Conservation (phyloP, 2,113 vertebrate genomes). For the Pleuronectes platessa region DNA sequence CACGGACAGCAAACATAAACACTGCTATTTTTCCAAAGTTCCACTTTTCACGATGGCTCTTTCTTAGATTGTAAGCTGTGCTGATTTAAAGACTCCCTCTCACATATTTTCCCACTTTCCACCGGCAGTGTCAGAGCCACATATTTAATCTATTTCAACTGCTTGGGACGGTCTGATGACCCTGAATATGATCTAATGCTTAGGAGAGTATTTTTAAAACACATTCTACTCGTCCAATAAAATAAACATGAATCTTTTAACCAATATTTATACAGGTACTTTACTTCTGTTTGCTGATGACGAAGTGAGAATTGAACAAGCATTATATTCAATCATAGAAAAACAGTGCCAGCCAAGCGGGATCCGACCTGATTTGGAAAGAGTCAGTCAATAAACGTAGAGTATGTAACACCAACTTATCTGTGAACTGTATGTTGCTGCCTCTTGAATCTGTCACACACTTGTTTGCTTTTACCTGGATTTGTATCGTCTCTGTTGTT, state of each 20-base stretch:
- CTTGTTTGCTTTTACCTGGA: no score
- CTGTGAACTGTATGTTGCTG: neutral
- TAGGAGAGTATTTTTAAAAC: neutral
- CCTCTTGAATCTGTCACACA: no score
- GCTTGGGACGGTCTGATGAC: neutral
- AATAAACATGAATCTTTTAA: no score
- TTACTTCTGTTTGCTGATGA: neutral
- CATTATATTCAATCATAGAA: neutral
- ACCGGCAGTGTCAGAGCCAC: neutral
- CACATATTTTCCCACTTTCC: neutral
- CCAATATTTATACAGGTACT: neutral
- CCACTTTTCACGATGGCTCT: no score
- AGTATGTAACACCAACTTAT: neutral
- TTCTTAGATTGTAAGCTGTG: no score
- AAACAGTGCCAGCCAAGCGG: no score
- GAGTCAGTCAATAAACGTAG: neutral
- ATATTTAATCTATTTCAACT: neutral
- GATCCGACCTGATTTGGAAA: neutral
- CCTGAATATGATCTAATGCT: slow-evolving; percentile 4
- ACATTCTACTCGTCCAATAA: neutral
- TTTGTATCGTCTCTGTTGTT: neutral
- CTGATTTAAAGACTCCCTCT: no score
- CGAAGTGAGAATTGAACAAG: neutral
- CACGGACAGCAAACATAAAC: no score
- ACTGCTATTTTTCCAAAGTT: no score